These are phyloP conservation scores for Tenthredo distinguenda DNA, from an alignment of 2,888 invertebrate species.

Conservation along the genomic window DNA sequence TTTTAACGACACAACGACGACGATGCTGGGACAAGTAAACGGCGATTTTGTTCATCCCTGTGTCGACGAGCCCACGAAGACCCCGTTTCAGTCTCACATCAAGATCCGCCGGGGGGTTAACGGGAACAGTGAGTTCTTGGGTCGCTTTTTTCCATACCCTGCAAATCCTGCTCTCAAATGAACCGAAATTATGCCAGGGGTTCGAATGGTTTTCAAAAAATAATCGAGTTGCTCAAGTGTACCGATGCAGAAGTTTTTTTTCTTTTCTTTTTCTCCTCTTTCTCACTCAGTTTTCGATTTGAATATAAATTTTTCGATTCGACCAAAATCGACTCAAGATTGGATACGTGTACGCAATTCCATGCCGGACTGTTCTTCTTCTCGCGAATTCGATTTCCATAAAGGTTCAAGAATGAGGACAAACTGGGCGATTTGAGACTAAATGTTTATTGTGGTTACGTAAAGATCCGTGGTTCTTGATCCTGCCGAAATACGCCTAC, in stretches of 20 bases:
- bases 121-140: constrained; percentile 21
- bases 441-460: neutral
- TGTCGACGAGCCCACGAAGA: constrained; percentile 57
- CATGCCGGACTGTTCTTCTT: neutral
- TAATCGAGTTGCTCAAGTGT: neutral
- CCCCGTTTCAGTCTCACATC: constrained; percentile 16
- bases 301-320: neutral
- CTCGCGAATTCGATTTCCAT: neutral
- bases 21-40: constrained; percentile 67
- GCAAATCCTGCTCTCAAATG: neutral
- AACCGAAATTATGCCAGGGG: neutral
- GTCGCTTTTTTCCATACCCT: neutral
- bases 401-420: neutral
- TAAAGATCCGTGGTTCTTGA: neutral
- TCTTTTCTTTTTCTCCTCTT: neutral
- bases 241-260: neutral
- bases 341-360: constrained; percentile 2
- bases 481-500: neutral
- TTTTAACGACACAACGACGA: neutral
- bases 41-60: constrained; percentile 63
- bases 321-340: neutral
- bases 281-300: neutral
- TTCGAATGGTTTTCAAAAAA: neutral
- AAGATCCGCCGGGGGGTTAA: neutral
- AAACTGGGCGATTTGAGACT: neutral